Percentiles rank a stretch among this genome's conserved stretches.
Evolutionary conservation across 2,888 invertebrate genomes (phyloP).

Genomic region (Bunonema sp.): DNA sequence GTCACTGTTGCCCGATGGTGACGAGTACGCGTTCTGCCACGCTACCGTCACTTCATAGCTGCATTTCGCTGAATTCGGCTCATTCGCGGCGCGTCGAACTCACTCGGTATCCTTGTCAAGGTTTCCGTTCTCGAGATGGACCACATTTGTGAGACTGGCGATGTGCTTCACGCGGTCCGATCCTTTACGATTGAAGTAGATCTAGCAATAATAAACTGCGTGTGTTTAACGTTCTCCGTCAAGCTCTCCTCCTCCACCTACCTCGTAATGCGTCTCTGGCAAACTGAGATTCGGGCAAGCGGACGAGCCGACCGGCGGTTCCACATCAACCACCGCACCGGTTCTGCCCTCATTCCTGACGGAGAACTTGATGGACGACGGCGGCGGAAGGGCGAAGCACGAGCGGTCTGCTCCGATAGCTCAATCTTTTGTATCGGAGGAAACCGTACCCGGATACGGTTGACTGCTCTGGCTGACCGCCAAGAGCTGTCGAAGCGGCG

Average conservation of each 20-base stretch:
- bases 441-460: conserved; percentile 26
- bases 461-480: conserved; percentile 41
- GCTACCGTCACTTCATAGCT: conserved; percentile 33
- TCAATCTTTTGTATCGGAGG: neutral
- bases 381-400: conserved; percentile 34
- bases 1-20: neutral
- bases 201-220: conserved; percentile 6
- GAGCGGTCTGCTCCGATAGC: conserved; percentile 18
- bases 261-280: conserved; percentile 37
- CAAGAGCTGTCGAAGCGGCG: conserved; percentile 34
- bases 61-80: too few relatives aligned
- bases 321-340: conserved; percentile 26
- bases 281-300: conserved; percentile 27
- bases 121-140: conserved; percentile 38
- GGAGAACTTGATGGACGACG: conserved; percentile 27
- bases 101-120: conserved; percentile 42
- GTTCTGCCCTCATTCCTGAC: conserved; percentile 39
- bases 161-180: conserved; percentile 35
- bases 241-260: too few relatives aligned
- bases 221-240: too few relatives aligned
- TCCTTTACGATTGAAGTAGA: conserved; percentile 33
- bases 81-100: conserved; percentile 3
- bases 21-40: conserved; percentile 36
- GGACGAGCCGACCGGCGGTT: conserved; percentile 10
- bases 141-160: conserved; percentile 17